phyloP scores from a whole-genome alignment of 2,888 invertebrate species.

The Cerceris ruficornis region DNA sequence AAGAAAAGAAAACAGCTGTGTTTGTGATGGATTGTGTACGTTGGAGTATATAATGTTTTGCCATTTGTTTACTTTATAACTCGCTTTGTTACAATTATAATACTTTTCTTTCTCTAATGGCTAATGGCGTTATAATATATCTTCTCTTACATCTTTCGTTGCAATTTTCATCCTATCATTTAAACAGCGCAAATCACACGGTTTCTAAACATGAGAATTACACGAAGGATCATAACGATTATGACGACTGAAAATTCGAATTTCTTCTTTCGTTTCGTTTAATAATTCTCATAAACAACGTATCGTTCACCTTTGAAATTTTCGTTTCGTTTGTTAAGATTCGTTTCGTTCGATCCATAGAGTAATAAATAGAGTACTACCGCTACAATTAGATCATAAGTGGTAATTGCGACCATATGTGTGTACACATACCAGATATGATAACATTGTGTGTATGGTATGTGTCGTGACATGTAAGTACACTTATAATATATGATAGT shows the following conservation, averaged over 20 bases:
- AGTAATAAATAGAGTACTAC: slow-evolving; percentile 64
- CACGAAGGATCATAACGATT: slow-evolving; percentile 35
- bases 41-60: slow-evolving; percentile 34
- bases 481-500: slow-evolving; percentile 69
- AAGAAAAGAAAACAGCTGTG: slow-evolving; percentile 27
- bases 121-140: slow-evolving; percentile 31
- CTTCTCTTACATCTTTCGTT: neutral
- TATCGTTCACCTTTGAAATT: slow-evolving; percentile 13
- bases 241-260: slow-evolving; percentile 4
- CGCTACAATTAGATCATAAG: slow-evolving; percentile 69
- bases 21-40: slow-evolving; percentile 40
- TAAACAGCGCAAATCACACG: neutral
- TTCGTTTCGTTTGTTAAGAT: slow-evolving; percentile 26
- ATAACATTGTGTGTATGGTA: slow-evolving; percentile 44
- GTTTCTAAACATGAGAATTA: slow-evolving; percentile 2
- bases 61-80: slow-evolving; percentile 17
- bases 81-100: slow-evolving; percentile 30
- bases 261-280: too few species aligned
- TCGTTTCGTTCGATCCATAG: slow-evolving; percentile 47
- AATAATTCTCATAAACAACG: slow-evolving; percentile 8
- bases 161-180: neutral
- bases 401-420: slow-evolving; percentile 62
- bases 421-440: slow-evolving; percentile 57
- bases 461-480: slow-evolving; percentile 57
- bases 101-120: slow-evolving; percentile 8